phyloP scores from a whole-genome alignment of 2,797 vertebrate species.

The Atherinosoma microstoma region DNA sequence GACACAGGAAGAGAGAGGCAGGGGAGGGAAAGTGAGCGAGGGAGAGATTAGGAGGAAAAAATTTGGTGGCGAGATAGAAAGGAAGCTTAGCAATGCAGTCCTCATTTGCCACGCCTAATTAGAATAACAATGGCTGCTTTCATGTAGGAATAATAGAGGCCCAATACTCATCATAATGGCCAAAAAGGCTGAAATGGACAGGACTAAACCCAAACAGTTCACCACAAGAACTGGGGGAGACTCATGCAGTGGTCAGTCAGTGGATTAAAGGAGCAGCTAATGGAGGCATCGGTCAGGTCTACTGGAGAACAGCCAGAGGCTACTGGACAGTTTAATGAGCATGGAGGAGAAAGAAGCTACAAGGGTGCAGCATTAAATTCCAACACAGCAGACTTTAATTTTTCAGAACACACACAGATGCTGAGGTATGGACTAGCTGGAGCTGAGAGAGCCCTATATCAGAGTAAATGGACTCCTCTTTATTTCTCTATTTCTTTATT shows the following conservation, averaged over 20 bases:
- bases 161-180: constrained; percentile 75
- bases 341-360: constrained; percentile 19
- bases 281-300: constrained; percentile 24
- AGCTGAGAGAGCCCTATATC: neutral
- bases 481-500: neutral
- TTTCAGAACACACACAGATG: neutral
- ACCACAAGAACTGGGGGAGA: constrained; percentile 27
- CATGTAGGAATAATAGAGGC: constrained; percentile 71
- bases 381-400: neutral
- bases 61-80: constrained; percentile 43
- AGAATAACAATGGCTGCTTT: constrained; percentile 78
- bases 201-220: constrained; percentile 37
- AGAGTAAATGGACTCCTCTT: neutral
- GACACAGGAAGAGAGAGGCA: constrained; percentile 59
- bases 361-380: constrained; percentile 10
- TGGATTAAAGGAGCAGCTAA: constrained; percentile 43
- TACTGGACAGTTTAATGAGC: constrained; percentile 49
- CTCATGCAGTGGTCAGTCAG: constrained; percentile 26
- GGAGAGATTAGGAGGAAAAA: constrained; percentile 43
- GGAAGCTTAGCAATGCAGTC: constrained; percentile 59
- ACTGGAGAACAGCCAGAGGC: constrained; percentile 41
- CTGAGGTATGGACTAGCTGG: neutral
- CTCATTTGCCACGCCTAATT: constrained; percentile 75
- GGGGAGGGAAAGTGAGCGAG: constrained; percentile 36
- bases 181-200: constrained; percentile 27